A percentile compares a stretch with the other conserved stretches of the same genome.
Evolutionary conservation across 2,888 invertebrate species (phyloP).

Genomic region (Scaptodrosophila latifasciaeformis): DNA sequence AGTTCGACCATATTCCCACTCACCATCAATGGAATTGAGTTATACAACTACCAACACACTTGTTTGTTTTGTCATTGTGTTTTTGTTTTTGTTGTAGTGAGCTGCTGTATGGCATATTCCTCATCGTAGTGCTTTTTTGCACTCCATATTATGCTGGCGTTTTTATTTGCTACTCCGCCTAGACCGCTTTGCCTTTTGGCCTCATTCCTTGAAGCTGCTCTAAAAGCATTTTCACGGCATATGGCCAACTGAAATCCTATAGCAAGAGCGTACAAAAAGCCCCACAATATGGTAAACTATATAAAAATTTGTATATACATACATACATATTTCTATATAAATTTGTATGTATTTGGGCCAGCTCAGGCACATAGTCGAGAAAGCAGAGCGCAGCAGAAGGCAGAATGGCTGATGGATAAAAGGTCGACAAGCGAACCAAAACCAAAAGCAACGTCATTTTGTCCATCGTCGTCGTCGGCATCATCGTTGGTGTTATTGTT

Average conservation of each 20-base stretch:
- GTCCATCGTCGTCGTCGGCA: slow-evolving; percentile 27
- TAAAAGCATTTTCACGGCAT: slow-evolving; percentile 50
- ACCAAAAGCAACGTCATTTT: no score
- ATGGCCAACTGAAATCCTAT: slow-evolving; percentile 5
- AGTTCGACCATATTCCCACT: no score
- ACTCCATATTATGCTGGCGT: slow-evolving; percentile 53
- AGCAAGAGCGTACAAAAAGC: slow-evolving; percentile 11
- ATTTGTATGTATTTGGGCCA: no score
- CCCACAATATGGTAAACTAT: slow-evolving; percentile 56
- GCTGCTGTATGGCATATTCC: slow-evolving; percentile 8
- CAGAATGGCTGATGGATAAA: slow-evolving; percentile 15
- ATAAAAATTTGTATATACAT: slow-evolving; percentile 49
- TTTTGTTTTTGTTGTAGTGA: slow-evolving; percentile 25
- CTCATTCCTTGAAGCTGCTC: slow-evolving; percentile 37
- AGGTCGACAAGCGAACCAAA: no score
- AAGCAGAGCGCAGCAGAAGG: background rate
- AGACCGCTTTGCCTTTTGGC: slow-evolving; percentile 49
- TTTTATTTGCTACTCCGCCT: slow-evolving; percentile 4
- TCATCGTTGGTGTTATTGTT: slow-evolving; percentile 56
- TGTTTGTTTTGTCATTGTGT: slow-evolving; percentile 31
- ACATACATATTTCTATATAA: no score
- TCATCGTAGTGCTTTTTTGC: slow-evolving; percentile 24
- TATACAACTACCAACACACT: slow-evolving; percentile 36
- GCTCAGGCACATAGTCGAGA: slow-evolving; percentile 14
- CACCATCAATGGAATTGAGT: slow-evolving; percentile 47